phyloP scores from a whole-genome alignment of 2,797 vertebrate species.

The Mus caroli region DNA sequence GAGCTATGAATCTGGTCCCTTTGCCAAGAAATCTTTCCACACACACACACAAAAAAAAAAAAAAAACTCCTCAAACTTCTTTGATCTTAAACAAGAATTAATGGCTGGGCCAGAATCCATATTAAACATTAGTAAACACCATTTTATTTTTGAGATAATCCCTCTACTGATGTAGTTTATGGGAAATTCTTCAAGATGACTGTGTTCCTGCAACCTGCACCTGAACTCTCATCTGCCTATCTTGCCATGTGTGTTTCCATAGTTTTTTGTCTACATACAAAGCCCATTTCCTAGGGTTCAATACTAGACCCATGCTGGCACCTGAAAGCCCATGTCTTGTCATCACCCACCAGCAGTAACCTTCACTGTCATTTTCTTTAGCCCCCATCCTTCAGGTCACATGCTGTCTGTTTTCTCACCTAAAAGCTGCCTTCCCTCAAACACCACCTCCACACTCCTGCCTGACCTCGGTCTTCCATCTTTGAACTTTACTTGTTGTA shows the following conservation, averaged over 20 bases:
- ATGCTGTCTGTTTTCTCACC: neutral
- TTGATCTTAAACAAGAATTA: neutral
- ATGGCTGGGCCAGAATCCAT: neutral
- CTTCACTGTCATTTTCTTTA: neutral
- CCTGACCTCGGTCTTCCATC: neutral
- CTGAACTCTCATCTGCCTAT: constrained; percentile 4
- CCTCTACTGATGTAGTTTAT: neutral
- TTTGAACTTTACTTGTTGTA: neutral
- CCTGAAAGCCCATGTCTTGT: neutral
- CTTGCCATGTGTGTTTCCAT: neutral
- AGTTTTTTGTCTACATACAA: neutral
- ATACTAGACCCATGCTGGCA: neutral
- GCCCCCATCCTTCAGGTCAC: neutral
- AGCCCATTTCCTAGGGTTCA: neutral
- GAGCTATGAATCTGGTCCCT: neutral
- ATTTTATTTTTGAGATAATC: neutral
- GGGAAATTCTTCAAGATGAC: neutral
- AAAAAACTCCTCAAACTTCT: neutral
- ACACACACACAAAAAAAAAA: no score
- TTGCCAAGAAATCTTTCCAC: neutral
- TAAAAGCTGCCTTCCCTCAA: neutral
- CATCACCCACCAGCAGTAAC: neutral
- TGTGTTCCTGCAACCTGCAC: neutral
- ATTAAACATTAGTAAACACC: neutral
- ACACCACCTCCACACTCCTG: neutral